These are phyloP conservation scores for Drosophila leonis DNA, from an alignment of 2,888 invertebrate genomes.

Conservation along the genomic window DNA sequence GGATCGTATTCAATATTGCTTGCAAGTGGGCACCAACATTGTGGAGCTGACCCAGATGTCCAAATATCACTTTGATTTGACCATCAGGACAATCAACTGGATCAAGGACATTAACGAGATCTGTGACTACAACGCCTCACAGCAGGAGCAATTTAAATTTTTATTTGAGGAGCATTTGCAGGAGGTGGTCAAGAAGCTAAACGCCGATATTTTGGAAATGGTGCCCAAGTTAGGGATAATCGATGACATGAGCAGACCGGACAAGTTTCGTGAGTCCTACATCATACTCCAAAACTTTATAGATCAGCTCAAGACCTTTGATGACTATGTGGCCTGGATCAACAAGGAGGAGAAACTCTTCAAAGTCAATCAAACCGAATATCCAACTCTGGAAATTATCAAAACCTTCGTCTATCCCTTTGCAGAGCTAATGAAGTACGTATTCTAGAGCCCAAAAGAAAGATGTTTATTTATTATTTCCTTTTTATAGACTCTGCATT, in stretches of 20 bases:
- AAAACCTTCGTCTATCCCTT: conserved; percentile 90
- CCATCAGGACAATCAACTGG: conserved; percentile 94
- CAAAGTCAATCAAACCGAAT: conserved; percentile 91
- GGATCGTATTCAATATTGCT: conserved; percentile 89
- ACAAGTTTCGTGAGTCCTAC: conserved; percentile 92
- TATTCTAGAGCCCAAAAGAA: conserved; percentile 26
- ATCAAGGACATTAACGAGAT: conserved; percentile 92
- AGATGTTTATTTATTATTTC: neutral
- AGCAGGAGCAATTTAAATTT: conserved; percentile 92
- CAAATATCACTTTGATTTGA: conserved; percentile 91
- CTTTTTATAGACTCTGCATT: conserved; percentile 86
- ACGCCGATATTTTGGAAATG: conserved; percentile 90
- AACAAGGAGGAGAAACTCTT: conserved; percentile 94
- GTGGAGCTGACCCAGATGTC: conserved; percentile 92
- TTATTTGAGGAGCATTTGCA: conserved; percentile 93
- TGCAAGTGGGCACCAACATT: conserved; percentile 88
- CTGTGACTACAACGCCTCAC: conserved; percentile 91
- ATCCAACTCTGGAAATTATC: conserved; percentile 92
- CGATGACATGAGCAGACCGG: conserved; percentile 93
- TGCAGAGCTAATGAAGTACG: conserved; percentile 89
- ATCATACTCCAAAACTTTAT: conserved; percentile 91
- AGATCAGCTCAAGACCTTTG: conserved; percentile 90
- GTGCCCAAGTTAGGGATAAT: conserved; percentile 91
- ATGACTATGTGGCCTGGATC: conserved; percentile 93
- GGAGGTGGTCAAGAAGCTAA: conserved; percentile 89